Base-by-base conservation (phyloP, 37 sponge, comb jelly and placozoan species). In the Geodia barretti region DNA sequence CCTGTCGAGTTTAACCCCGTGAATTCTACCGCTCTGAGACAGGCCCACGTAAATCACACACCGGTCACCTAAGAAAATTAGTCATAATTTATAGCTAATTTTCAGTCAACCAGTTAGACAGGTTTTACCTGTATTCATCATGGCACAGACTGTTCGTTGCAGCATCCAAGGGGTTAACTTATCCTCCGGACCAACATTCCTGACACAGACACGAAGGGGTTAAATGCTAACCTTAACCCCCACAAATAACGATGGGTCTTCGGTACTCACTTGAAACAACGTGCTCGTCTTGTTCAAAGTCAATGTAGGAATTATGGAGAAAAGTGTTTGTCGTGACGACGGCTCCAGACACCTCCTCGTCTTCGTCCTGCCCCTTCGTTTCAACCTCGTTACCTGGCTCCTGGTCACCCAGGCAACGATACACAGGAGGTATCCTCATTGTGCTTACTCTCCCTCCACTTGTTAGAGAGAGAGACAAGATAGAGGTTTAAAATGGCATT, bases 51-150 rank as follows among this genome's bases (percentile, higher is more conserved):
- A 39, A 26, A 81, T 29, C 2, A 41, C 60, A 0, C 41, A 47
- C 54, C 7, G 54, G 7, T 47, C 11, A 7, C 54, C 54, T 47
- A 14, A 14, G 14, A 47, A 47, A n/a, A n/a, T n/a, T n/a, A n/a
- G n/a, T n/a, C n/a, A n/a, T n/a, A n/a, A n/a, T n/a, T n/a, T n/a
- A n/a, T n/a, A n/a, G n/a, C n/a, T n/a, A n/a, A n/a, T n/a, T n/a
- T n/a, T n/a, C n/a, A n/a, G n/a, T n/a, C n/a, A n/a, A n/a, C n/a
- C n/a, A n/a, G n/a, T n/a, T n/a, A n/a, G n/a, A 7, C 7, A 47
- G 32, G 23, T 32, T 25, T 72, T 36, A 28, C 73, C 73, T 25
- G 73, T 34, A 43, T 81, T 81, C 33, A 73, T 62, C 63, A 81
- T 25, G 3, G 72, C 63, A 62, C 82, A 81, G 0, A 81, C 42